Percentiles rank a stretch among this genome's conserved stretches.
Conservation (phyloP, 2,888 invertebrate species). For the Hylaea fasciaria region DNA sequence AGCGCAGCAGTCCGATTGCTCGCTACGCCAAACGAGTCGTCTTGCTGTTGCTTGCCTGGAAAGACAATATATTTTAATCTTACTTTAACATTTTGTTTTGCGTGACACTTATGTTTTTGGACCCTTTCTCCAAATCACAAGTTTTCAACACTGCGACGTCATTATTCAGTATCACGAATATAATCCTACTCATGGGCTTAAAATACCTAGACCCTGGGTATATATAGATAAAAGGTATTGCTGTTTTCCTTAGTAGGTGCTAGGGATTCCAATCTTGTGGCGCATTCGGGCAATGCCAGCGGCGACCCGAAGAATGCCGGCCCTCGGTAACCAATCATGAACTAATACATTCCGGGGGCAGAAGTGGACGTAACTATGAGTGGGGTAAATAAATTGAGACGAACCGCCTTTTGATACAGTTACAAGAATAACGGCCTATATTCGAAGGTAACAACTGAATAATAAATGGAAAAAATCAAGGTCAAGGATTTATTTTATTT, state of each 20-base stretch:
- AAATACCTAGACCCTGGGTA: too few species aligned
- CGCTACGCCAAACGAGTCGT: too few species aligned
- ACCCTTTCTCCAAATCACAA: too few species aligned
- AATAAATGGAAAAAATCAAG: background rate
- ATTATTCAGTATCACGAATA: too few species aligned
- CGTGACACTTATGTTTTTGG: too few species aligned
- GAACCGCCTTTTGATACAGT: conserved; percentile 8
- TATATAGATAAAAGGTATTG: background rate
- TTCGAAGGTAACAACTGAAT: background rate
- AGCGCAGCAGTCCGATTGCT: too few species aligned
- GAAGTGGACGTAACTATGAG: conserved; percentile 38
- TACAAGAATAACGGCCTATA: conserved; percentile 1
- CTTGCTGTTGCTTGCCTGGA: too few species aligned
- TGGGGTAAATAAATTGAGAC: conserved; percentile 18
- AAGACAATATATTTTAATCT: too few species aligned
- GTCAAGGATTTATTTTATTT: too few species aligned
- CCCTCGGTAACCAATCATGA: conserved; percentile 47
- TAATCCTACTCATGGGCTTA: too few species aligned
- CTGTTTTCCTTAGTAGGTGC: conserved; percentile 14
- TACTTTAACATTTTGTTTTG: too few species aligned
- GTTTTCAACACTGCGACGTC: too few species aligned
- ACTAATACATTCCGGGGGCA: conserved; percentile 44
- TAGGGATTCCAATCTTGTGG: conserved; percentile 40
- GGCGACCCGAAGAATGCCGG: conserved; percentile 59
- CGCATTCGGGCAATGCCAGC: conserved; percentile 60